Percentiles rank a stretch among this genome's conserved stretches.
phyloP scores from a whole-genome alignment of 2,888 invertebrate genomes.

The Tanaodytes sp. region DNA sequence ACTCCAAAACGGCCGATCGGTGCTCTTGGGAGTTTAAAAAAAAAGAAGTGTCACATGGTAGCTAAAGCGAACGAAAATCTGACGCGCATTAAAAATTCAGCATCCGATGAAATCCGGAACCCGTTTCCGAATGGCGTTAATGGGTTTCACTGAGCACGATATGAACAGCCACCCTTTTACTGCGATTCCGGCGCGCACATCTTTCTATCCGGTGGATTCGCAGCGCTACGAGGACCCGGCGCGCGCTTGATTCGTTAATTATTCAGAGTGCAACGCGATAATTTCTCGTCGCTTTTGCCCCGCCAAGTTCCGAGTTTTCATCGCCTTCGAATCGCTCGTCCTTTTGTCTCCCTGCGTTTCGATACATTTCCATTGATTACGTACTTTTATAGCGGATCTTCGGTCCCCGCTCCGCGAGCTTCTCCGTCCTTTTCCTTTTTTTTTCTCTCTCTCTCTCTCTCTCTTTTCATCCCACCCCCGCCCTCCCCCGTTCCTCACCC shows the following conservation, averaged over 20 bases:
- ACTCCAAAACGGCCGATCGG: slow-evolving; percentile 37
- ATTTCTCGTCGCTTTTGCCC: slow-evolving; percentile 52
- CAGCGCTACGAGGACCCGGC: slow-evolving; percentile 59
- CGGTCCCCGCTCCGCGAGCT: slow-evolving; percentile 29
- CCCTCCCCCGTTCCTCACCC: slow-evolving; percentile 30
- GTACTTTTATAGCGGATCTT: slow-evolving; percentile 40
- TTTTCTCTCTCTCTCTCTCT: background rate
- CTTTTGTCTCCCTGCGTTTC: slow-evolving; percentile 42
- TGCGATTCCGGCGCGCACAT: slow-evolving; percentile 35
- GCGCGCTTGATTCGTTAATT: slow-evolving; percentile 64
- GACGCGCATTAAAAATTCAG: slow-evolving; percentile 28
- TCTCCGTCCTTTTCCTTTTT: slow-evolving; percentile 12
- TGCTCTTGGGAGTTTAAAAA: too few relatives aligned
- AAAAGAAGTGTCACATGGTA: slow-evolving; percentile 15
- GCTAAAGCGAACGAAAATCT: too few relatives aligned
- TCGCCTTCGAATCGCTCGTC: slow-evolving; percentile 39
- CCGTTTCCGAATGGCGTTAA: slow-evolving; percentile 35
- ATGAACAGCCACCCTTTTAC: slow-evolving; percentile 44
- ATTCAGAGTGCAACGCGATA: slow-evolving; percentile 63
- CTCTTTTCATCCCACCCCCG: slow-evolving; percentile 26
- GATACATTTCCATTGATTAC: slow-evolving; percentile 55
- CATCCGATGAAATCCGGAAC: slow-evolving; percentile 31
- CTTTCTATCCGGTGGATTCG: slow-evolving; percentile 43
- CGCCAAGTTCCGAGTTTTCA: slow-evolving; percentile 51
- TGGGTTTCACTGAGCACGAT: slow-evolving; percentile 48